Base-by-base conservation (phyloP, 1,140 invertebrate genomes). In the Drosophila ananassae region DNA sequence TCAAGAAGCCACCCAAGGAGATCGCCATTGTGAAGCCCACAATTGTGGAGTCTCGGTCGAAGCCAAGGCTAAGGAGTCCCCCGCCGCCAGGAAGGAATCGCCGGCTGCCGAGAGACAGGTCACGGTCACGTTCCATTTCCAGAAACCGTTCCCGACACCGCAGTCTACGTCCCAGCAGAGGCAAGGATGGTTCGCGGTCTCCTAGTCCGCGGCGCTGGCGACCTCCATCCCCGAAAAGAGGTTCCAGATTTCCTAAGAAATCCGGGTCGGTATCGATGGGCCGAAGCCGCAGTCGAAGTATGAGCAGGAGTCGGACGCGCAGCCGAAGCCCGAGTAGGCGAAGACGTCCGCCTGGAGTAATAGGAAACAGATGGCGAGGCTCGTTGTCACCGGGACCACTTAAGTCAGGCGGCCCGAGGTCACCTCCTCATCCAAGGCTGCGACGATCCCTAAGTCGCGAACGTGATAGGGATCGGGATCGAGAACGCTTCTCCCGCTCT, bases 1-100 rank as follows among this genome's bases (percentile, higher is more conserved):
- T 30, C 5, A 83, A 77, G 34, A 63, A 57, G 2, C 46, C 60
- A 17, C 52, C 41, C 0, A 90, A 90, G 51, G 90, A 91, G 50
- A 77, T 91, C 13, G 90, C 90, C 3, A 91, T 91, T 54, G 90
- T 91, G 0, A 91, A 91, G 52, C 90, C 90, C 24, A 87, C 82
- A n/a, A 91, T 91, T 30, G 78, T 87, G 55, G 79, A 91, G 5
- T 58, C 66, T 3, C 81, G 81, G 13, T 32, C 52, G 9, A 82
- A 76, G 47, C 34, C 60, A 6, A 69, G 51, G 12, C 39, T 21
- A 30, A 83, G 69, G 22, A 69, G 51, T 56, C 61, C 60, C 2
- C 61, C 60, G 1, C 39, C 28, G 6, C 32, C 34, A 8, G 2
- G n/a, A 1, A 30, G 17, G 4, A 55, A 28, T 34, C 37, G 75